These are phyloP conservation scores for Neotoxoptera formosana DNA, from an alignment of 1,140 invertebrate genomes.

Conservation along the genomic window DNA sequence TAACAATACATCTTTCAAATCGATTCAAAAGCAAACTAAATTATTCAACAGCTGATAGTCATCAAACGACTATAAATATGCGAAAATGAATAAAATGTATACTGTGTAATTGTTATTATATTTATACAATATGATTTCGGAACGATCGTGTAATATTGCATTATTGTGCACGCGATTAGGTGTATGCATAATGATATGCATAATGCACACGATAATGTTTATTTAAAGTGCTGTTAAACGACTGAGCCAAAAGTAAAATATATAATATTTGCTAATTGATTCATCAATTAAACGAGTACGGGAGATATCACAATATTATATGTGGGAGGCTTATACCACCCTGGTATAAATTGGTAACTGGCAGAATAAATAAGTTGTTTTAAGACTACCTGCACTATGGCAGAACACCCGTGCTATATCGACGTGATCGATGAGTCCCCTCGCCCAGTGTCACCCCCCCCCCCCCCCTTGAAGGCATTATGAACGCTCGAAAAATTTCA, in stretches of 20 bases:
- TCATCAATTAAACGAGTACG: background rate
- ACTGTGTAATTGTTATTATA: background rate
- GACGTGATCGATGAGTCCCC: background rate
- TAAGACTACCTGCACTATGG: background rate
- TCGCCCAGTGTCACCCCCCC: background rate
- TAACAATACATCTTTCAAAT: background rate
- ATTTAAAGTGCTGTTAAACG: background rate
- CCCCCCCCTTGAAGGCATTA: background rate
- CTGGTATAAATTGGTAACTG: background rate
- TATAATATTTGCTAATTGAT: background rate
- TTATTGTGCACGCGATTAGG: too few relatives aligned
- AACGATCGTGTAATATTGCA: too few relatives aligned
- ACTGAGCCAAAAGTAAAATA: background rate
- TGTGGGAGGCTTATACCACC: too few relatives aligned
- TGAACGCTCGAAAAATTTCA: background rate
- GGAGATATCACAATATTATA: too few relatives aligned
- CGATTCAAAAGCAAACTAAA: background rate
- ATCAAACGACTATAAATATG: background rate
- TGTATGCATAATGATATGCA: too few relatives aligned
- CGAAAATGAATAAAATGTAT: background rate
- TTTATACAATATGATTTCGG: too few relatives aligned
- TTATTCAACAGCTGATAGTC: too few relatives aligned
- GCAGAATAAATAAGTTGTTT: background rate
- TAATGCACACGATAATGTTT: background rate
- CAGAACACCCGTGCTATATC: background rate